Percentiles rank a stretch among this genome's conserved stretches.
Evolutionary conservation across 2,888 invertebrate genomes (phyloP).

Genomic region (Germaria angustata): DNA sequence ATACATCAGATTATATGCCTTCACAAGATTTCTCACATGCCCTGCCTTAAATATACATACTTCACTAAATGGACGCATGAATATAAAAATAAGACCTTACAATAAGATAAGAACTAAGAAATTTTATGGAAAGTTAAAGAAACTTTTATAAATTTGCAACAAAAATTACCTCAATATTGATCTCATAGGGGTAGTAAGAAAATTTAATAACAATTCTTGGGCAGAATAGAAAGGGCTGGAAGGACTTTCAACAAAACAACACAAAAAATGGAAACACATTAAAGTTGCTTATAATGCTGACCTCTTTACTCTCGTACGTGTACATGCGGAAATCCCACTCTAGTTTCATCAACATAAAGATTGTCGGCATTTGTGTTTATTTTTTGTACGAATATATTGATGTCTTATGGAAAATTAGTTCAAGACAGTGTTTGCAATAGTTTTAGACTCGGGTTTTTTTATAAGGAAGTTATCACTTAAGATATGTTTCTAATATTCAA

Average conservation of each 20-base stretch:
- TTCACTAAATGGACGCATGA: neutral
- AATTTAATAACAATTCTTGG: conserved; percentile 22
- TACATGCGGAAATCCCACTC: conserved; percentile 41
- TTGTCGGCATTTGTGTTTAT: neutral
- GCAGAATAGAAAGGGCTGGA: neutral
- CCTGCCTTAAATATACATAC: neutral
- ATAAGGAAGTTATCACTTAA: no score
- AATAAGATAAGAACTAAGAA: neutral
- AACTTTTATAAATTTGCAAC: conserved; percentile 46
- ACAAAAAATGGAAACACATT: neutral
- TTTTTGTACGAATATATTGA: neutral
- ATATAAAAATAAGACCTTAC: neutral
- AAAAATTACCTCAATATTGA: conserved; percentile 50
- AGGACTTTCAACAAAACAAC: no score
- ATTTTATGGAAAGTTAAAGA: neutral
- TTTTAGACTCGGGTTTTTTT: no score
- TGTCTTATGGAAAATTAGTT: neutral
- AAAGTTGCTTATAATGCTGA: conserved; percentile 35
- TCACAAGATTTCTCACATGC: neutral
- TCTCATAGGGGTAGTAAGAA: neutral
- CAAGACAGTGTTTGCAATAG: neutral
- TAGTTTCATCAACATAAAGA: conserved; percentile 37
- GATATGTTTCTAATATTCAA: no score
- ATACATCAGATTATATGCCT: neutral
- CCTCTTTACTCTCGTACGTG: no score